Conservation (phyloP, 2,888 invertebrate genomes). For the Dasysyrphus albostriatus region DNA sequence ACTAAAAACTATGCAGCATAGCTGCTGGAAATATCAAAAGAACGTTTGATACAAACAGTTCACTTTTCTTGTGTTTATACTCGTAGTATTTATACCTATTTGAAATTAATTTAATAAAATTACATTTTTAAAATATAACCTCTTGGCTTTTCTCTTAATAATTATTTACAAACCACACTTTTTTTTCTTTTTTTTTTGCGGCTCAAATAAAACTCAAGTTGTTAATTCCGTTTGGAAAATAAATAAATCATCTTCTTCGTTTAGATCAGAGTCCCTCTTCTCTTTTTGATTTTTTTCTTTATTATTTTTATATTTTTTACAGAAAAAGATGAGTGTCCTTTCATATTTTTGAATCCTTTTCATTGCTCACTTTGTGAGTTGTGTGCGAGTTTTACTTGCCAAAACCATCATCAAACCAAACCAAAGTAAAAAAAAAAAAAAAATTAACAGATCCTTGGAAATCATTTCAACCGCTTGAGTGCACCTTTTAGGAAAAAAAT, state of each 20-base stretch:
- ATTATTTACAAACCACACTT: constrained; percentile 35
- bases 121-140: constrained; percentile 28
- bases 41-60: not conserved
- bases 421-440: not conserved
- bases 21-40: constrained; percentile 12
- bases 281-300: not conserved
- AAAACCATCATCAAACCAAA: constrained; percentile 4
- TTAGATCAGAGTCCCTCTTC: constrained; percentile 18
- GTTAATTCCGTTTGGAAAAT: constrained; percentile 46
- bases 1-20: not conserved
- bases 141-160: constrained; percentile 13
- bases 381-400: constrained; percentile 24
- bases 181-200: constrained; percentile 1
- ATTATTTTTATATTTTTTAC: not conserved
- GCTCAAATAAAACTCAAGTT: constrained; percentile 44
- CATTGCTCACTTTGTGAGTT: constrained; percentile 53
- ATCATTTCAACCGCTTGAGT: constrained; percentile 43
- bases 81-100: too few relatives aligned
- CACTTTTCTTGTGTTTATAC: too few relatives aligned
- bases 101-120: constrained; percentile 32
- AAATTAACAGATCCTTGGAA: constrained; percentile 15
- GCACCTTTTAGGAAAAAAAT: constrained; percentile 16
- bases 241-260: constrained; percentile 36
- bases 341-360: constrained; percentile 48
- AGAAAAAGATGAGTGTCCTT: constrained; percentile 41